Conservation (phyloP, 2,888 invertebrate species). For the Nemapogon koenigi region DNA sequence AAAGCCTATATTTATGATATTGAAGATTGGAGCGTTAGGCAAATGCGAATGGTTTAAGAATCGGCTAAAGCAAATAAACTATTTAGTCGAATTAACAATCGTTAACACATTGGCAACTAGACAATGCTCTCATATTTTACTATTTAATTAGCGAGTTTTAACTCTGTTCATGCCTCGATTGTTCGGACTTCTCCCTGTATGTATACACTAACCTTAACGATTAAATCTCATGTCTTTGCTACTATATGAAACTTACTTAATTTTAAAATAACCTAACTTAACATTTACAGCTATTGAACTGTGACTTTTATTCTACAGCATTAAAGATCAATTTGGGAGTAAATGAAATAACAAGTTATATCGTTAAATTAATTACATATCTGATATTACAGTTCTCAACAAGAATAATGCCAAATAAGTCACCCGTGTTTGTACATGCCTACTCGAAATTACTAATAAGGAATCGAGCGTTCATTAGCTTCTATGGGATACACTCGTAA, state of each 20-base stretch:
- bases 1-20: no score
- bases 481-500: conserved; percentile 8
- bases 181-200: conserved; percentile 7
- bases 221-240: conserved; percentile 3
- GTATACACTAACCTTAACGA: conserved; percentile 4
- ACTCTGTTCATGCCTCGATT: conserved; percentile 1
- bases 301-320: no score
- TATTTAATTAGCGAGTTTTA: conserved; percentile 8
- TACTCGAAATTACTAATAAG: conserved; percentile 10
- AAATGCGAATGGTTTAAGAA: no score
- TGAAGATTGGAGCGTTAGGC: no score
- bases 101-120: conserved; percentile 1
- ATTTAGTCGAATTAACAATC: no score
- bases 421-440: conserved; percentile 9
- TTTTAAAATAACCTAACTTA: conserved; percentile 1
- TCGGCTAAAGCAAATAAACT: no score
- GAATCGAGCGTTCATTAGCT: conserved; percentile 9
- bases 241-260: neutral
- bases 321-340: no score
- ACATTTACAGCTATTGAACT: neutral
- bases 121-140: conserved; percentile 8
- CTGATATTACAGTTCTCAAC: neutral
- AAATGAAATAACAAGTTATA: no score
- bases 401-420: conserved; percentile 10
- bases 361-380: no score